Conservation (phyloP, 2,113 vertebrate genomes). For the Pollachius pollachius region DNA sequence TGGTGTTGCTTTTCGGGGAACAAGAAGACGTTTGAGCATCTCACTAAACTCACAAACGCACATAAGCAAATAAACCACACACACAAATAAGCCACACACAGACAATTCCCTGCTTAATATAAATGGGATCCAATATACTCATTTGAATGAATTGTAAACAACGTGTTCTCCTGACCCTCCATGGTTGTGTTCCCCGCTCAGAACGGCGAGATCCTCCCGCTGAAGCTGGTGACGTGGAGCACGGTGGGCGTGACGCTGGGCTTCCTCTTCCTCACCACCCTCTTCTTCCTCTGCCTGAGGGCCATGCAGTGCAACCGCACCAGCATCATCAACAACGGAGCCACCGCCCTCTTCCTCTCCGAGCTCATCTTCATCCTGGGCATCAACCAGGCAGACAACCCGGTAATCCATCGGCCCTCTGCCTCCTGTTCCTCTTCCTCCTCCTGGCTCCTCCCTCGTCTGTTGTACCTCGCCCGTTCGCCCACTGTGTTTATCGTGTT, state of each 20-base stretch:
- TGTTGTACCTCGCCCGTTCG: neutral
- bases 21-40: too few species aligned
- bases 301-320: conserved; percentile 84
- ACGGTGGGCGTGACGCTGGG: conserved; percentile 83
- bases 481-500: too few species aligned
- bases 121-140: too few species aligned
- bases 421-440: too few species aligned
- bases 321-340: conserved; percentile 83
- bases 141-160: too few species aligned
- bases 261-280: conserved; percentile 82
- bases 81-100: too few species aligned
- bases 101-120: too few species aligned
- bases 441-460: too few species aligned
- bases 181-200: conserved; percentile 40
- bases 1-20: too few species aligned
- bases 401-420: conserved; percentile 65
- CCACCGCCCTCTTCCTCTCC: conserved; percentile 80
- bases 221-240: conserved; percentile 85
- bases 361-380: conserved; percentile 91
- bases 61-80: too few species aligned
- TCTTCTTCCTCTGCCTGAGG: conserved; percentile 80
- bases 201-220: conserved; percentile 91
- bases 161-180: neutral
- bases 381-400: conserved; percentile 90
- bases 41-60: too few species aligned